Base-by-base conservation (phyloP, 2,888 invertebrate genomes). In the Calliopum simillimum region DNA sequence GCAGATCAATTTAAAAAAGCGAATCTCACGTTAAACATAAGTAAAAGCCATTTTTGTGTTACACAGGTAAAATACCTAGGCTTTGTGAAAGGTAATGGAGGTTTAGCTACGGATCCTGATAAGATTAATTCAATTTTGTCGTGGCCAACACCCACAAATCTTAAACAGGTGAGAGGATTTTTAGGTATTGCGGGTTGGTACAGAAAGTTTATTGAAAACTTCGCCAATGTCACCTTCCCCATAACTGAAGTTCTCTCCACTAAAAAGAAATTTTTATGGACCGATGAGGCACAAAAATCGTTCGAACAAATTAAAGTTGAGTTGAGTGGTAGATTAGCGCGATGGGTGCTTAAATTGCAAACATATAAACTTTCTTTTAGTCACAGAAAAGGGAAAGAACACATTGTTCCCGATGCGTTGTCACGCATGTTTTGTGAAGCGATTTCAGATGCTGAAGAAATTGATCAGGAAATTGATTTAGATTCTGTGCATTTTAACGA, bases 341-440 rank as follows among this genome's bases (percentile, higher is more conserved):
- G n/a, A n/a, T n/a, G n/a, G n/a, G n/a, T n/a, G n/a, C n/a, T n/a
- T n/a, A n/a, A n/a, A n/a, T n/a, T n/a, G n/a, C n/a, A n/a, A n/a
- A n/a, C n/a, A n/a, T n/a, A n/a, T n/a, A n/a, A n/a, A n/a, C n/a
- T n/a, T n/a, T n/a, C n/a, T n/a, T n/a, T n/a, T n/a, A n/a, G n/a
- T n/a, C n/a, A n/a, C n/a, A 72, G 78, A 33, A 75, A 71, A 47
- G 78, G 77, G 2, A 69, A 68, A 4, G 47, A 59, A 1, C 73
- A 78, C 70, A 49, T 72, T 4, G 75, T 79, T 4, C 75, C 78
- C 0, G 79, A 79, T 69, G 75, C 77, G 4, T 58, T 76, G 1
- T 75, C 75, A 23, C 47, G 76, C 41, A 68, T 71, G 43, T 61
- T 33, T n/a, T 46, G 23, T n/a, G 62, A 69, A 2, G 62, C 25